phyloP scores from a whole-genome alignment of 2,888 invertebrate species.

The Octodonta nipae region DNA sequence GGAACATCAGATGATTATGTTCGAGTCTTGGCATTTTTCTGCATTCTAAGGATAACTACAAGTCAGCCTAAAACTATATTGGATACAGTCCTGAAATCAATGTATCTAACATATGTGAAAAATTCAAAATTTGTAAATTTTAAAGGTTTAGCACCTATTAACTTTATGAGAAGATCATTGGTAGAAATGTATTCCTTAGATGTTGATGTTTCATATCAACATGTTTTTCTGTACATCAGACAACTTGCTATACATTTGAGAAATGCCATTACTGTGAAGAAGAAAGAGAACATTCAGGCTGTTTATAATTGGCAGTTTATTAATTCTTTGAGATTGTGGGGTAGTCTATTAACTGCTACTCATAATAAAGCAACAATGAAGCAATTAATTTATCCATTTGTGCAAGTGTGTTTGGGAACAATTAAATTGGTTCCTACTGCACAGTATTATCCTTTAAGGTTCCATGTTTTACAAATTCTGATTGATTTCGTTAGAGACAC shows the following conservation, averaged over 20 bases:
- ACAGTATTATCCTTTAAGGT: conserved; percentile 83
- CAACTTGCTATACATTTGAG: conserved; percentile 90
- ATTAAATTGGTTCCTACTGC: conserved; percentile 82
- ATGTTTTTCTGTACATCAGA: conserved; percentile 85
- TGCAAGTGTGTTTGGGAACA: conserved; percentile 78
- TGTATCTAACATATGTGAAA: conserved; percentile 87
- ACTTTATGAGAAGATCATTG: conserved; percentile 87
- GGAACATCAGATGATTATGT: conserved; percentile 76
- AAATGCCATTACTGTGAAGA: conserved; percentile 79
- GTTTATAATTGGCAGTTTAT: conserved; percentile 98
- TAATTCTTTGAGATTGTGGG: conserved; percentile 86
- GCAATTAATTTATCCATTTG: conserved; percentile 77
- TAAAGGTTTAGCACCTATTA: conserved; percentile 70
- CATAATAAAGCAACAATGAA: conserved; percentile 57
- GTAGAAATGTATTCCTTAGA: conserved; percentile 82
- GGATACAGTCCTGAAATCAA: conserved; percentile 67
- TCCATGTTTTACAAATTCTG: conserved; percentile 76
- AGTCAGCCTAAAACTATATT: conserved; percentile 49
- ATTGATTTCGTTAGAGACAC: conserved; percentile 66
- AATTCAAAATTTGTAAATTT: conserved; percentile 90
- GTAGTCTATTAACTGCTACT: conserved; percentile 54
- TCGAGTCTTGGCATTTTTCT: conserved; percentile 75
- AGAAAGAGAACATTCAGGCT: conserved; percentile 76
- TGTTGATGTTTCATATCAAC: conserved; percentile 67
- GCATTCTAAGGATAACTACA: conserved; percentile 66